phyloP scores from a whole-genome alignment of 2,797 vertebrate species.

The Amazonetta brasiliensis region DNA sequence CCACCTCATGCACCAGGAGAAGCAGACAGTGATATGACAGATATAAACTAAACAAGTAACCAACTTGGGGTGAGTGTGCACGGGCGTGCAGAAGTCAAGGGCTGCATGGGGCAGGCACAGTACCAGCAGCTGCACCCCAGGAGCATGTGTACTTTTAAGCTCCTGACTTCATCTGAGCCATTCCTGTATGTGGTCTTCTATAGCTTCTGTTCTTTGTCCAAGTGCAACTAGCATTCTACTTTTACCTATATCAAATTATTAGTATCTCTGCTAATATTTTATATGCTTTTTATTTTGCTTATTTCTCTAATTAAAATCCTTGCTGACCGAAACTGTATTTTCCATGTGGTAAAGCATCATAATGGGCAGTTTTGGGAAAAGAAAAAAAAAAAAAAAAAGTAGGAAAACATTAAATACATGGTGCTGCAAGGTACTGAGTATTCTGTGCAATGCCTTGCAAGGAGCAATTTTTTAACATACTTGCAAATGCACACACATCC shows the following conservation, averaged over 20 bases:
- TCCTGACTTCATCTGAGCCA: neutral
- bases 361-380: too few species aligned
- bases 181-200: neutral
- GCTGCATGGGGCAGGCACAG: neutral
- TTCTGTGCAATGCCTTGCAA: neutral
- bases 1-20: rapidly evolving
- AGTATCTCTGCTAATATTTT: neutral
- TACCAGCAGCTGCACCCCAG: neutral
- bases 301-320: neutral
- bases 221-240: neutral
- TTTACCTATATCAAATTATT: neutral
- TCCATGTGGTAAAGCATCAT: neutral
- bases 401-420: neutral
- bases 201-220: neutral
- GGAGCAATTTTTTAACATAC: neutral
- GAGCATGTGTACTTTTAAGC: neutral
- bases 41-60: constrained; percentile 21
- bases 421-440: neutral
- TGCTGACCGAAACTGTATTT: neutral
- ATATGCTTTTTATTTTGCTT: neutral
- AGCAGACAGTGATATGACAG: neutral
- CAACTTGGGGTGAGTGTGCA: too few species aligned
- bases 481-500: neutral
- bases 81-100: neutral
- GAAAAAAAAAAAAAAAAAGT: neutral